Percentiles rank a stretch among this genome's conserved stretches.
phyloP scores from a whole-genome alignment of 1,140 invertebrate genomes.

The Pseudomyrmex sp. region DNA sequence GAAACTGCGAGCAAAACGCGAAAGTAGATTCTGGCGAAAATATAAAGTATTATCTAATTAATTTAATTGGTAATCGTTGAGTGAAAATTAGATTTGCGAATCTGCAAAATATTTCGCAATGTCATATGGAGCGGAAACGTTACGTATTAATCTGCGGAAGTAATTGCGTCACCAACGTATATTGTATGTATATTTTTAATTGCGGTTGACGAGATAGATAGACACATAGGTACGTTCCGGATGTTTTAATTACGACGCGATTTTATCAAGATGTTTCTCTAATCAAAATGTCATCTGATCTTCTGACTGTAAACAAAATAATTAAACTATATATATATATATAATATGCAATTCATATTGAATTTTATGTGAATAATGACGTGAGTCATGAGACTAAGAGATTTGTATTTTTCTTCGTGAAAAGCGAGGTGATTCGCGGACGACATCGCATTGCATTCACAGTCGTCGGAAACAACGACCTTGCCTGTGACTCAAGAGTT shows the following conservation, averaged over 20 bases:
- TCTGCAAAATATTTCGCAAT: neutral
- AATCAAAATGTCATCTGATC: neutral
- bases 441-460: neutral
- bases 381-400: conserved; percentile 18
- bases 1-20: conserved; percentile 33
- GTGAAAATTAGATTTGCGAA: conserved; percentile 27
- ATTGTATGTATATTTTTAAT: conserved; percentile 14
- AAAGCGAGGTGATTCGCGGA: too few species aligned
- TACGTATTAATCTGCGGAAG: conserved; percentile 24
- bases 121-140: conserved; percentile 37
- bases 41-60: conserved; percentile 32
- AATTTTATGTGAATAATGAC: conserved; percentile 10
- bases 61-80: conserved; percentile 18
- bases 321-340: too few species aligned
- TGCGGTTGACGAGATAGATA: conserved; percentile 14
- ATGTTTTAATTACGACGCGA: conserved; percentile 40
- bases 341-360: too few species aligned
- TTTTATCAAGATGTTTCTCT: neutral
- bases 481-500: conserved; percentile 79
- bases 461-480: conserved; percentile 74
- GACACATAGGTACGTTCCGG: neutral
- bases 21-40: conserved; percentile 21
- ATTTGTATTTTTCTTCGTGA: neutral
- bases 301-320: too few species aligned
- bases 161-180: neutral